Evolutionary conservation across 2,797 vertebrate genomes (phyloP).

Genomic region (Champsocephalus gunnari): DNA sequence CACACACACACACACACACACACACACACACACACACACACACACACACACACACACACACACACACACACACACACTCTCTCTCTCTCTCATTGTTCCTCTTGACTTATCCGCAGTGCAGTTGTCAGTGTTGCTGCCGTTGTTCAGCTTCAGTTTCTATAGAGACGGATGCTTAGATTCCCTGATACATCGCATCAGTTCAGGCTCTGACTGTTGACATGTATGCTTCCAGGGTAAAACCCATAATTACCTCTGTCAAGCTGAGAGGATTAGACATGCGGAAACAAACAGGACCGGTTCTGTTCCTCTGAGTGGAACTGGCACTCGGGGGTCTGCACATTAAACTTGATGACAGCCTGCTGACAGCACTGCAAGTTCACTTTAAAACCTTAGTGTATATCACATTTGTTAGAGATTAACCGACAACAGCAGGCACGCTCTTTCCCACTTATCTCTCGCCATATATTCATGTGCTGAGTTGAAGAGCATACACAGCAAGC

Average conservation of each 20-base stretch:
- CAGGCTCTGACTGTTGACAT: constrained; percentile 51
- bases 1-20: no score
- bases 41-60: no score
- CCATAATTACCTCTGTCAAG: constrained; percentile 61
- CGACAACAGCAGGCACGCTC: not conserved
- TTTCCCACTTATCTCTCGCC: not conserved
- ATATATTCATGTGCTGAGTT: no score
- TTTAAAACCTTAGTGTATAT: not conserved
- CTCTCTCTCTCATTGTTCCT: constrained; percentile 4
- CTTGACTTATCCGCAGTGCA: constrained; percentile 19
- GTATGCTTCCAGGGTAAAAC: constrained; percentile 46
- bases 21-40: no score
- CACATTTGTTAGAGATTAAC: constrained; percentile 3
- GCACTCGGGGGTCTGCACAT: constrained; percentile 28
- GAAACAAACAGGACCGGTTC: constrained; percentile 50
- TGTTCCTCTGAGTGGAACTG: constrained; percentile 37
- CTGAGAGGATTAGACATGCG: constrained; percentile 53
- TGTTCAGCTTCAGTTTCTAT: constrained; percentile 70
- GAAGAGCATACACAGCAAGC: no score
- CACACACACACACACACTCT: no score
- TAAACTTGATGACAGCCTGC: constrained; percentile 7
- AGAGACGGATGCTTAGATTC: constrained; percentile 58
- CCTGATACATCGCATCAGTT: not conserved
- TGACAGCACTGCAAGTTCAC: not conserved
- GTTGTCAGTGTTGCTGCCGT: constrained; percentile 6